Percentiles rank a stretch among this genome's conserved stretches.
Conservation (phyloP, 2,797 vertebrate species). For the Enteromius afrohamiltoni region DNA sequence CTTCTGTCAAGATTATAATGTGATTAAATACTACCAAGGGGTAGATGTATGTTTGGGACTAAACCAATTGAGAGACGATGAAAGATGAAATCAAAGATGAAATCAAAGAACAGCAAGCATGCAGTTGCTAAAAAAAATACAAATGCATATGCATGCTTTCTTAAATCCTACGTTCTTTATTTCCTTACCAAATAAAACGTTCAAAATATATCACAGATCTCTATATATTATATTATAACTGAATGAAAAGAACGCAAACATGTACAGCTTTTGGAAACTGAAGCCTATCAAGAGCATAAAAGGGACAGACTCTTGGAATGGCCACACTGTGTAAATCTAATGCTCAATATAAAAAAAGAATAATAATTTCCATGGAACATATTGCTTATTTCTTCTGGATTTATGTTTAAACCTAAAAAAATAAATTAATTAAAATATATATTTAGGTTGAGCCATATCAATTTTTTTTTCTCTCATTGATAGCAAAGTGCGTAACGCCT, state of each 20-base stretch:
- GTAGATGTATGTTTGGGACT: constrained; percentile 43
- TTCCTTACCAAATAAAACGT: background rate
- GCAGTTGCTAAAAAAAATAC: background rate
- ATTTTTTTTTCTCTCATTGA: background rate
- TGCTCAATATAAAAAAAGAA: background rate
- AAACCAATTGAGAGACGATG: constrained; percentile 36
- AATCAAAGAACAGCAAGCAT: constrained; percentile 34
- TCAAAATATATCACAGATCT: background rate
- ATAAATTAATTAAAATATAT: constrained; percentile 30
- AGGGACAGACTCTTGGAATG: background rate
- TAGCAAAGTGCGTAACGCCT: constrained; percentile 55
- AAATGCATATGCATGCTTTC: background rate
- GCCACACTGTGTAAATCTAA: background rate
- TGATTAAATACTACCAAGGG: constrained; percentile 41
- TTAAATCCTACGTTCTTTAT: constrained; percentile 12
- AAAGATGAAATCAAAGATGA: background rate
- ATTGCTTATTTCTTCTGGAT: background rate
- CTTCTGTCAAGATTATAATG: constrained; percentile 23
- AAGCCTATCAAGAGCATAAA: background rate
- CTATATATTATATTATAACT: background rate
- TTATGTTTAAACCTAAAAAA: background rate
- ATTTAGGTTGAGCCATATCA: constrained; percentile 46
- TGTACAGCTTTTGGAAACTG: background rate
- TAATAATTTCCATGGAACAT: background rate
- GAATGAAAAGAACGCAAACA: background rate